phyloP scores from a whole-genome alignment of 2,113 vertebrate species.

The Platysternon megacephalum region DNA sequence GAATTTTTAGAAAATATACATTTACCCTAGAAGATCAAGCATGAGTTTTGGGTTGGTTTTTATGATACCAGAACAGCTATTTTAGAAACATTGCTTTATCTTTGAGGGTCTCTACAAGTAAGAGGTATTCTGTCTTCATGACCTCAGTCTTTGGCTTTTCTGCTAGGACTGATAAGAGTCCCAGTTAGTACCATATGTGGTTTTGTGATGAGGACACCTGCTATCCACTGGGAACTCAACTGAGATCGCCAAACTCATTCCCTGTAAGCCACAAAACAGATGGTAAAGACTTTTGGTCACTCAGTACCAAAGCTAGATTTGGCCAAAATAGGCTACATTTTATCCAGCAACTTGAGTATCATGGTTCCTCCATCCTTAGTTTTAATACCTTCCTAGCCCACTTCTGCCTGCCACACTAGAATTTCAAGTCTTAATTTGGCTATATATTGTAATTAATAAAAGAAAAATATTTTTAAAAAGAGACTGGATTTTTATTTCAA shows the following conservation, averaged over 20 bases:
- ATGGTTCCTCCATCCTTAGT: neutral
- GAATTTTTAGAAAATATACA: neutral
- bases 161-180: neutral
- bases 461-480: neutral
- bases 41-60: neutral
- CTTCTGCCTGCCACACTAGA: neutral
- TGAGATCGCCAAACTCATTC: constrained; percentile 26
- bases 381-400: neutral
- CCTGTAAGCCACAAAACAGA: neutral
- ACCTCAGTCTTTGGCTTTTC: neutral
- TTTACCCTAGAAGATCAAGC: neutral
- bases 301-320: constrained; percentile 10
- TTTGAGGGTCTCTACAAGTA: rapidly evolving
- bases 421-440: neutral
- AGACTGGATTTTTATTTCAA: neutral
- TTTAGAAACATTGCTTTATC: neutral
- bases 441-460: neutral
- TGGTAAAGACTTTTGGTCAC: neutral
- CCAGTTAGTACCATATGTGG: constrained; percentile 17
- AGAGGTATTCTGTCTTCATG: neutral
- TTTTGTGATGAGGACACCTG: constrained; percentile 42
- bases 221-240: constrained; percentile 11
- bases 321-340: neutral
- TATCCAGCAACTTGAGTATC: neutral
- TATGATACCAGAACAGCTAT: neutral